phyloP scores from a whole-genome alignment of 2,797 vertebrate species.

The Sebastolobus altivelis region DNA sequence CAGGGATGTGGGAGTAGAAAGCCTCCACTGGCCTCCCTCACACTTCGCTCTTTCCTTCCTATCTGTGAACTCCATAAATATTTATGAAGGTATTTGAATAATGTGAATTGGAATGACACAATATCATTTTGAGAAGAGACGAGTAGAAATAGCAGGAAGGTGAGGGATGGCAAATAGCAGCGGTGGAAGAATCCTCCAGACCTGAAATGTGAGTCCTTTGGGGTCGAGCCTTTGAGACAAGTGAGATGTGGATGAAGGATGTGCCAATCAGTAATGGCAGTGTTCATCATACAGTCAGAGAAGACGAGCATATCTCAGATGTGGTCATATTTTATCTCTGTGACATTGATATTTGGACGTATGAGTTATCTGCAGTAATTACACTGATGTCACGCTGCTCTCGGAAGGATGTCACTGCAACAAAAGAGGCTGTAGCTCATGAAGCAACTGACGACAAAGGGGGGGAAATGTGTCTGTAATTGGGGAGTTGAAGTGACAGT shows the following conservation, averaged over 20 bases:
- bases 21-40: conserved; percentile 59
- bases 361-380: conserved; percentile 23
- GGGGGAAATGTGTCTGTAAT: conserved; percentile 33
- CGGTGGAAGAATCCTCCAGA: conserved; percentile 36
- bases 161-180: conserved; percentile 52
- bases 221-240: conserved; percentile 32
- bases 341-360: background rate
- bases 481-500: conserved; percentile 33
- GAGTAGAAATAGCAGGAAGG: conserved; percentile 59
- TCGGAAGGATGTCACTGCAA: conserved; percentile 8
- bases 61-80: conserved; percentile 74
- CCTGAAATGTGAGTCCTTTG: conserved; percentile 22
- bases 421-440: conserved; percentile 1
- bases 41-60: conserved; percentile 40
- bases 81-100: conserved; percentile 81
- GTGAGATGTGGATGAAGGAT: background rate
- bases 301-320: background rate
- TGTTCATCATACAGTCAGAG: background rate
- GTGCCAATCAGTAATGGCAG: conserved; percentile 27
- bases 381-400: conserved; percentile 12
- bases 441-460: conserved; percentile 17
- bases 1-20: conserved; percentile 65
- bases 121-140: conserved; percentile 69
- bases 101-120: conserved; percentile 78
- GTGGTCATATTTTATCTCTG: background rate